phyloP scores from a whole-genome alignment of 2,888 invertebrate species.

The Aspidiotus rigidus region DNA sequence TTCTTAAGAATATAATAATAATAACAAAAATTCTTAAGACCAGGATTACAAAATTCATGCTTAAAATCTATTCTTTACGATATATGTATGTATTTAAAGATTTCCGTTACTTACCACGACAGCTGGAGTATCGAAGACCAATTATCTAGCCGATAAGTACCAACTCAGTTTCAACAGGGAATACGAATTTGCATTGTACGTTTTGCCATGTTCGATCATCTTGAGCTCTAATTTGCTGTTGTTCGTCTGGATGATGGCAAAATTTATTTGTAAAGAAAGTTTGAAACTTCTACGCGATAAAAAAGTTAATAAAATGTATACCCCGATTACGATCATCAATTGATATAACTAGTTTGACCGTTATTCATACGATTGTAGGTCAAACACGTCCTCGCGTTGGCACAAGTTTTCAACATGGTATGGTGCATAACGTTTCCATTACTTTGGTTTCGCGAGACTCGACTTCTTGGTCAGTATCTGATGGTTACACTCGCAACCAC shows the following conservation, averaged over 20 bases:
- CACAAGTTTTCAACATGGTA: slow-evolving; percentile 16
- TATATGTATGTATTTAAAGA: slow-evolving; percentile 1
- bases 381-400: slow-evolving; percentile 9
- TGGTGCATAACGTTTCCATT: slow-evolving; percentile 19
- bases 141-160: background rate
- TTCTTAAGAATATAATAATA: no score
- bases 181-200: slow-evolving; percentile 3
- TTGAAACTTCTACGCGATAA: slow-evolving; percentile 7
- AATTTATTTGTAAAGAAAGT: slow-evolving; percentile 20
- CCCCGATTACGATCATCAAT: background rate
- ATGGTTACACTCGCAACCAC: slow-evolving; percentile 6
- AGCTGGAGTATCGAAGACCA: background rate
- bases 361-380: background rate
- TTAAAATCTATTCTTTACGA: no score
- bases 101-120: background rate
- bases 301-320: slow-evolving; percentile 14
- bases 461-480: slow-evolving; percentile 1
- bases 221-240: slow-evolving; percentile 10
- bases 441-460: slow-evolving; percentile 12
- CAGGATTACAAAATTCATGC: no score
- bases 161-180: background rate
- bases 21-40: no score
- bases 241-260: slow-evolving; percentile 17
- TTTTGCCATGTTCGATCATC: slow-evolving; percentile 14
- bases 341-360: background rate